Evolutionary conservation across 2,888 invertebrate genomes (phyloP), one percentile per base, ranked within the genome.

Genomic region (Lasioglossum calceatum): DNA sequence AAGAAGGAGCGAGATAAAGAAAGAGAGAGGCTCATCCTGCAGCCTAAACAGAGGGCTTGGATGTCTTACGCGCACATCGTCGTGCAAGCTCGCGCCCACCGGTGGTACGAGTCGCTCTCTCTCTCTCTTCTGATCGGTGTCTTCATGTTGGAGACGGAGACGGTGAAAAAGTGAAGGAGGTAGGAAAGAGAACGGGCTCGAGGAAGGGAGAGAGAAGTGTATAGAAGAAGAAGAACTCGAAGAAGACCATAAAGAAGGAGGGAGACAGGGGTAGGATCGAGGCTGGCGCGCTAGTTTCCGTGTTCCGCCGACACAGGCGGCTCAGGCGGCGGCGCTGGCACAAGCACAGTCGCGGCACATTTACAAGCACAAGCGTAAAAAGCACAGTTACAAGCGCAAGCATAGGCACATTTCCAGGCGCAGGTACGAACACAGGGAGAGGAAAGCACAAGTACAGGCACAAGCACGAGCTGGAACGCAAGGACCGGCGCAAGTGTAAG

Each of bases 211-310:
- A 19, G 50, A 50, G 16, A 47, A 47, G 16, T 50, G 0, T 50
- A 19, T 50, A 19, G 50, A 19, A 7, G 58, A 58, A n/a, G 58
- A 58, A 27, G n/a, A 27, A 27, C 12, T 4, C 2, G 10, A 12
- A 27, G 58, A 61, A 27, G 61, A 61, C 1, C 27, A 61, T 4
- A 32, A 32, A 64, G 64, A 64, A 16, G 36, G 19, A 32, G 32
- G 16, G 64, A 67, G 61, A 32, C 32, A 36, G 32, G 64, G 32
- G 32, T 67, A 36, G 64, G 64, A 61, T 61, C 61, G 61, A 27
- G 16, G 61, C 78, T 79, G 74, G 78, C 84, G 79, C 84, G 80
- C 74, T 77, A 79, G 79, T 84, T 84, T 85, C 84, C 84, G 84
- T 84, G 84, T 85, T 85, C 78, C 78, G 39, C n/a, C 73, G 73